Conservation (phyloP, 2,888 invertebrate genomes). For the Tipula helvola region DNA sequence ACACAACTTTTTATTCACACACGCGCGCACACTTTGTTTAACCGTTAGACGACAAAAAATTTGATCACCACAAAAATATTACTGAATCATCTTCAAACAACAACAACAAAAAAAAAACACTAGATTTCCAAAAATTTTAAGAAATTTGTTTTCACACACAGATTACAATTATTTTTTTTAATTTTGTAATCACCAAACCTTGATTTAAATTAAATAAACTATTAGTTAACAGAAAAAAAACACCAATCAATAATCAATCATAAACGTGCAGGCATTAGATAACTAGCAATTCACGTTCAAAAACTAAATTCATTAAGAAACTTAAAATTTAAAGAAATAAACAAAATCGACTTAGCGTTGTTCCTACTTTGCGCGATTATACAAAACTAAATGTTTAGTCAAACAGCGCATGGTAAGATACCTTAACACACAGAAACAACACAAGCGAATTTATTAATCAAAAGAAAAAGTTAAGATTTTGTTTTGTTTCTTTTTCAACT, state of each 20-base stretch:
- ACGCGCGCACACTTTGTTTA: not conserved
- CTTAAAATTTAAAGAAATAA: not conserved
- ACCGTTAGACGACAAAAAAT: not conserved
- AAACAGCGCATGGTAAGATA: not conserved
- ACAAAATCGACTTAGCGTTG: not conserved
- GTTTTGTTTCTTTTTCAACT: not conserved
- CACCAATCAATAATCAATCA: not conserved
- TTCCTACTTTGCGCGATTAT: not conserved
- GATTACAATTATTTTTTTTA: not conserved
- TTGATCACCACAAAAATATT: not conserved
- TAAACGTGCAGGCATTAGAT: not conserved
- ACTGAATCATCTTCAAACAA: not conserved
- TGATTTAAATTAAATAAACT: not conserved
- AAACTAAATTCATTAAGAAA: not conserved
- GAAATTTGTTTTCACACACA: not conserved
- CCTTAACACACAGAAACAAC: not conserved
- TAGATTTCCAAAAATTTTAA: not conserved
- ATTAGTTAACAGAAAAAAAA: not conserved
- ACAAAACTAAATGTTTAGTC: not conserved
- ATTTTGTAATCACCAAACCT: not conserved
- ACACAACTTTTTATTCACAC: not conserved
- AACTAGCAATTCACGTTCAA: not conserved
- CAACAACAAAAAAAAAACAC: not conserved
- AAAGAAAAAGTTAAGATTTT: conserved; percentile 4
- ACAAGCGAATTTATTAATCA: not conserved